Conservation (phyloP, 2,113 vertebrate species). For the Ptilorrhoa leucosticta region DNA sequence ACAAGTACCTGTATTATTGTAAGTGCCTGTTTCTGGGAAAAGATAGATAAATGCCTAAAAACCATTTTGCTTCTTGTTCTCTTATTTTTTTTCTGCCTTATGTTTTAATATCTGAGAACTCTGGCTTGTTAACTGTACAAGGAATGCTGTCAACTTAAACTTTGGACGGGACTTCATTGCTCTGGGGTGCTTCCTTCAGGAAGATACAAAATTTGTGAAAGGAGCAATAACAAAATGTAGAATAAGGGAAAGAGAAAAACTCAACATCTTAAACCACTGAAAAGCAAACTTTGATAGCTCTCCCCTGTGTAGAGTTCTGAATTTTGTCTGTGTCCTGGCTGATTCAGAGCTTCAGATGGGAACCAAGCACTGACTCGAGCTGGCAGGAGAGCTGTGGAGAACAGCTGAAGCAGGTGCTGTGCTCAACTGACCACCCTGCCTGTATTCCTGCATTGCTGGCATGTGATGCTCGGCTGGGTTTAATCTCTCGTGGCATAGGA, state of each 20-base stretch:
- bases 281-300: neutral
- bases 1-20: neutral
- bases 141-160: neutral
- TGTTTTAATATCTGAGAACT: neutral
- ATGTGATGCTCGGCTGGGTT: neutral
- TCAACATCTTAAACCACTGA: neutral
- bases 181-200: neutral
- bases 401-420: neutral
- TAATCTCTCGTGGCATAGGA: neutral
- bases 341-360: neutral
- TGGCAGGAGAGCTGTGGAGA: neutral
- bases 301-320: neutral
- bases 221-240: neutral
- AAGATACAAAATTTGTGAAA: neutral
- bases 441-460: neutral
- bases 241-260: neutral
- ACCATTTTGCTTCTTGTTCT: neutral
- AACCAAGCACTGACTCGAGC: neutral
- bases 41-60: neutral
- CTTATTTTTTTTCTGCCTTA: neutral
- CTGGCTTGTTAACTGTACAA: neutral
- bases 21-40: neutral
- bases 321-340: neutral
- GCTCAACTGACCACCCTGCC: neutral
- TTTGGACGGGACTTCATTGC: neutral